Base-by-base conservation (phyloP, 1,140 invertebrate genomes). In the Drosophila triauraria region DNA sequence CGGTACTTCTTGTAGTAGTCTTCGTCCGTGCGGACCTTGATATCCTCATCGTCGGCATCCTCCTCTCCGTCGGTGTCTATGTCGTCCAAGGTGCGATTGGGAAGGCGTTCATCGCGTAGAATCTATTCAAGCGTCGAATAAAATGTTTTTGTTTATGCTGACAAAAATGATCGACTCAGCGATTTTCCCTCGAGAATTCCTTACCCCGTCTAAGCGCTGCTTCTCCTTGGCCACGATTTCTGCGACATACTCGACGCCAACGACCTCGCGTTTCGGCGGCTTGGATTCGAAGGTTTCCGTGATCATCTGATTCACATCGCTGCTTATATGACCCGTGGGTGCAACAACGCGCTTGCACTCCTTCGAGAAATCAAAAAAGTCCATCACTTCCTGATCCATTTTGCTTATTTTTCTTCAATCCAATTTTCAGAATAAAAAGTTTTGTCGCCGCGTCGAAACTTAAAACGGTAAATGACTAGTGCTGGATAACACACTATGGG, bases 331-430 rank as follows among this genome's bases (percentile, higher is more conserved):
- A 3, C 86, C 90, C 12, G 30, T 7, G 0, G 65, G 59, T 0
- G 58, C 54, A 7, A 32, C 2, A 23, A 50, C 63, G 20, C 91
- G 79, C 12, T 72, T 67, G 25, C 90, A 92, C 0, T 85, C 68
- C 59, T 92, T 92, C 1, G 87, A 75, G 23, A 92, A 92, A n/a
- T 92, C 87, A 17, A 92, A 92, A 25, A 92, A 92, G 44, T 87
- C 72, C 48, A 87, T 69, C 0, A 92, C 12, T 9, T 92, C 78
- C 3, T 48, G 4, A 56, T 92, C 91, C 91, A 92, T 91, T 20
- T 64, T 65, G 23, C 8, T 38, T 40, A 32, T 40, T 23, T 0
- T 20, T 48, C 1, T 54, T 12, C 13, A 8, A 9, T 3, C 3
- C 0, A 54, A 38, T 23, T 23, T 15, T 15, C 32, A 1, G 7